Evolutionary conservation across 2,888 invertebrate genomes (phyloP).

Genomic region (Anodontia alba): DNA sequence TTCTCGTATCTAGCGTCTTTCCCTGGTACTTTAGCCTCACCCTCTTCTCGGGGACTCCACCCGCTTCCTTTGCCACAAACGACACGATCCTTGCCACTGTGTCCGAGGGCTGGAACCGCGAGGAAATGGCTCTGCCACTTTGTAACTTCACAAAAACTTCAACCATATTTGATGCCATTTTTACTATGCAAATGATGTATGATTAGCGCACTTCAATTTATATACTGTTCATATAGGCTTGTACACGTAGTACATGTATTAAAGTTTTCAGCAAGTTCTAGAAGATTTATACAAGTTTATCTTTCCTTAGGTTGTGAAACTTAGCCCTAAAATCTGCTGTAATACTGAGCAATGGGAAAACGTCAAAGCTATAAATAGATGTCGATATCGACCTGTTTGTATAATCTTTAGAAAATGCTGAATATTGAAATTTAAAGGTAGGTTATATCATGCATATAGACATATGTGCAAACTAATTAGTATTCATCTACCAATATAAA

Average conservation of each 20-base stretch:
- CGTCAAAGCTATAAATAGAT: not conserved
- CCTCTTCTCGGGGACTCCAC: slow-evolving; percentile 54
- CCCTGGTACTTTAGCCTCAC: slow-evolving; percentile 79
- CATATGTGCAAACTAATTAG: too few relatives aligned
- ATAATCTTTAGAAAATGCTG: not conserved
- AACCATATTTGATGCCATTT: slow-evolving; percentile 63
- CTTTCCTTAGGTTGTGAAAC: not conserved
- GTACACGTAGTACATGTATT: not conserved
- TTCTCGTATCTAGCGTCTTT: slow-evolving; percentile 70
- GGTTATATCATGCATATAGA: too few relatives aligned
- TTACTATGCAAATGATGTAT: not conserved
- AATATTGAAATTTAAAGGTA: not conserved
- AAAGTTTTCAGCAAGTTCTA: not conserved
- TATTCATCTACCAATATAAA: too few relatives aligned
- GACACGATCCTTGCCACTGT: slow-evolving; percentile 60
- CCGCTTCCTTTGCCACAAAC: slow-evolving; percentile 66
- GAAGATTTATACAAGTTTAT: not conserved
- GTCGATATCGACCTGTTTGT: not conserved
- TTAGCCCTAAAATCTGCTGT: not conserved
- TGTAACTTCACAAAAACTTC: slow-evolving; percentile 77
- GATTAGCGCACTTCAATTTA: not conserved
- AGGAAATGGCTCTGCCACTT: slow-evolving; percentile 69
- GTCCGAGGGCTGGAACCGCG: slow-evolving; percentile 54
- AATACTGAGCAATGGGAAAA: not conserved
- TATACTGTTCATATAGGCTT: not conserved